Conservation (phyloP, 2,888 invertebrate genomes). For the Eueremaeus valkanovi region DNA sequence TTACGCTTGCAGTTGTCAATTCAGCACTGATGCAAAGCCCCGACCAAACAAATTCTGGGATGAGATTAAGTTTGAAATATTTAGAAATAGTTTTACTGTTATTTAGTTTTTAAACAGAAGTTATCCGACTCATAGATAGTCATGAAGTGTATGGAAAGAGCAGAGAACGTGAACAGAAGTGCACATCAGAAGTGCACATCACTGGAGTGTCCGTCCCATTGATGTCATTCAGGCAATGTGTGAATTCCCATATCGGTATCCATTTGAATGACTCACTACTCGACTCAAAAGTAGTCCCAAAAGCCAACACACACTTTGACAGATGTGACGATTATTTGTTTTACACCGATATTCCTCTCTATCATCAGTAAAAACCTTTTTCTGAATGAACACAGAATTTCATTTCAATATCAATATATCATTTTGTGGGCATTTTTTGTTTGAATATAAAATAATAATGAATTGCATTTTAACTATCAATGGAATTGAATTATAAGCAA, state of each 20-base stretch:
- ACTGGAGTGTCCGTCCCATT: neutral
- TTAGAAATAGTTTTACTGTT: conserved; percentile 5
- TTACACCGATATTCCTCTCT: neutral
- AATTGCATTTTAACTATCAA: conserved; percentile 22
- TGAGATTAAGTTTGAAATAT: neutral
- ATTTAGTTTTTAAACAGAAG: conserved; percentile 5
- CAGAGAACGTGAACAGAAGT: conserved; percentile 17
- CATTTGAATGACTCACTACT: neutral
- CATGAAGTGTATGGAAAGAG: neutral
- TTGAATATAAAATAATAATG: neutral
- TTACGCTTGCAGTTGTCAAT: too few species aligned
- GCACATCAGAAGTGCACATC: neutral
- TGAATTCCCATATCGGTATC: conserved; percentile 13
- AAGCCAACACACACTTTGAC: conserved; percentile 12
- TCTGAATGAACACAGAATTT: neutral
- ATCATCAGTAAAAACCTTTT: neutral
- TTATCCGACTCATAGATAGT: neutral
- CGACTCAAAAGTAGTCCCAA: neutral
- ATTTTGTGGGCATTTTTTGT: neutral
- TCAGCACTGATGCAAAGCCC: too few species aligned
- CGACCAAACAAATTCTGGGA: neutral
- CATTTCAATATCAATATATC: conserved; percentile 16
- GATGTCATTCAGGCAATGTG: neutral
- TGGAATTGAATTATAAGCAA: neutral
- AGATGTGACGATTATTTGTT: conserved; percentile 25